Evolutionary conservation across 2,888 invertebrate species (phyloP), one percentile per base, ranked within the genome.

Genomic region (Graphium colonna): DNA sequence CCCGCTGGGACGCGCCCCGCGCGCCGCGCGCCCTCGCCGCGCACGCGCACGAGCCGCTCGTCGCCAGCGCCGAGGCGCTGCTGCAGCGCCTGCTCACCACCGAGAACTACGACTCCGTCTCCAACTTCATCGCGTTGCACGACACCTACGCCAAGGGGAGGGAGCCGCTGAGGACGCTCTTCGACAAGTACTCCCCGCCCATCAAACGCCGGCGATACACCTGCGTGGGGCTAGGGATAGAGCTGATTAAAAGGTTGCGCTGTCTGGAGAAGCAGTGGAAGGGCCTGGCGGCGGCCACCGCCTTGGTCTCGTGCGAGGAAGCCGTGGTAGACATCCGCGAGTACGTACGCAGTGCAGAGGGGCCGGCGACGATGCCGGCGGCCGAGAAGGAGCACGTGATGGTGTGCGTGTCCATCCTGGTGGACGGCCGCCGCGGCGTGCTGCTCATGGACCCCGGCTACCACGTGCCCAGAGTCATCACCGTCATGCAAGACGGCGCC

Each of bases 341-440:
- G 47, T 92, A 92, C 62, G 91, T 92, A 60, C 83, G 90, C 52
- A 82, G 89, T 57, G 91, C 91, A 7, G 91, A 91, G 45, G 73
- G 83, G 7, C 91, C 92, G 4, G 90, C 90, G 16, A 89, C 91
- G 56, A 91, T 92, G 60, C 91, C 92, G 36, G 91, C 90, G 45
- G 93, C 95, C 12, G 96, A 96, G 80, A 97, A 97, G 81, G 97
- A 97, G 77, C 97, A 97, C 79, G 95, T 96, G 40, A 91, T 97
- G 82, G 94, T 95, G 55, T 94, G 94, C 57, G 90, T 96, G 73
- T 93, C 92, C 65, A 91, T 96, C 56, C 82, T 91, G 62, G 92
- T 97, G 52, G 93, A 92, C 45, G 95, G 94, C 26, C 92, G 97
- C 36, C 81, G 88, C 0, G 97, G 97, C 26, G 90, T 95, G 46